Percentiles rank a stretch among this genome's conserved stretches.
Conservation (phyloP, 2,113 vertebrate species). For the Gavialis gangeticus region DNA sequence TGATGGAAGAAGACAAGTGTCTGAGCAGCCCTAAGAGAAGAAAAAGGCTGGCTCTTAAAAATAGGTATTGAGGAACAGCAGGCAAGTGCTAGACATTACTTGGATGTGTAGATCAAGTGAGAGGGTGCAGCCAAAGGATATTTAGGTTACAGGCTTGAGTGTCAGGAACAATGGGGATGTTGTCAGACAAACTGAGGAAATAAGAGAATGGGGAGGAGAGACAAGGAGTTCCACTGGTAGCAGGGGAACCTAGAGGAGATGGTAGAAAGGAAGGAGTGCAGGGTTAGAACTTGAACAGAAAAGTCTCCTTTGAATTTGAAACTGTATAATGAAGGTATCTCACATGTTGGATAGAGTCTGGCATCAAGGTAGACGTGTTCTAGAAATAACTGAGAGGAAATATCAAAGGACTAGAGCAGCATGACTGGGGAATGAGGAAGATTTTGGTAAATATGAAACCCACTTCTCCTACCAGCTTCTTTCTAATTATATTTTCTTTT, state of each 20-base stretch:
- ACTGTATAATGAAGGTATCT: not conserved
- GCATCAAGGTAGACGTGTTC: not conserved
- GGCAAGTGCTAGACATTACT: not conserved
- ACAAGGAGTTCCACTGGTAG: not conserved
- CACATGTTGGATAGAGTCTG: not conserved
- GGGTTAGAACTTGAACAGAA: not conserved
- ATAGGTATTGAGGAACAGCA: not conserved
- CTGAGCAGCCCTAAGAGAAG: not conserved
- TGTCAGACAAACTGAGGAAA: not conserved
- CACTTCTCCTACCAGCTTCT: conserved; percentile 1
- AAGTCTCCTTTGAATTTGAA: conserved; percentile 10
- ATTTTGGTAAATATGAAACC: conserved; percentile 10
- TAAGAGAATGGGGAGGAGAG: not conserved
- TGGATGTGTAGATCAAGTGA: not conserved
- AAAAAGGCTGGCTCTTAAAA: not conserved
- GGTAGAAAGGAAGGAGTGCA: not conserved
- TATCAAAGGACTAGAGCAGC: not conserved
- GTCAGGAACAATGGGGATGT: not conserved
- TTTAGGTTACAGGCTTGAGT: not conserved
- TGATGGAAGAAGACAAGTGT: not conserved
- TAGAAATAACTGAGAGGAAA: not conserved
- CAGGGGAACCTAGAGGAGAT: not conserved
- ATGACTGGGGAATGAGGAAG: not conserved
- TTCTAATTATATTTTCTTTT: conserved; percentile 3
- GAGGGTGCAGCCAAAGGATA: not conserved